These are phyloP conservation scores for Drosophila setifemur DNA, from an alignment of 1,140 invertebrate species.

Conservation along the genomic window DNA sequence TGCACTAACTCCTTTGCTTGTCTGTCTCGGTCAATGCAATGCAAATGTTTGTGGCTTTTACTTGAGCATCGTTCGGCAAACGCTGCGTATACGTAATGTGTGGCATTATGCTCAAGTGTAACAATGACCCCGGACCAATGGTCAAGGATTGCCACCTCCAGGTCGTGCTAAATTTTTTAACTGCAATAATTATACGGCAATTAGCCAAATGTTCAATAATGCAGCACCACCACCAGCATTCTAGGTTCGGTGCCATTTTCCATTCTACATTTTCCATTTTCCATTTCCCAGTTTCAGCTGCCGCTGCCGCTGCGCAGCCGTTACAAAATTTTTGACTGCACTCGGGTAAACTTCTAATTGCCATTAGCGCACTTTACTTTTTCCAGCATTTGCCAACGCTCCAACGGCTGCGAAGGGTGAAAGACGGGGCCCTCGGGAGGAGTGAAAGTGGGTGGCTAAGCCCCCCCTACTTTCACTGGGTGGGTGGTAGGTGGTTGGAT, in stretches of 20 bases:
- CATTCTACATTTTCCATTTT: slow-evolving; percentile 18
- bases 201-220: slow-evolving; percentile 80
- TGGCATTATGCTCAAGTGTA: slow-evolving; percentile 25
- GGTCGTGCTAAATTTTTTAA: slow-evolving; percentile 70
- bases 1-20: slow-evolving; percentile 1
- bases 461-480: too few relatives aligned
- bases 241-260: slow-evolving; percentile 18
- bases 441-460: not conserved
- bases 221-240: slow-evolving; percentile 46
- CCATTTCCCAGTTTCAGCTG: slow-evolving; percentile 37
- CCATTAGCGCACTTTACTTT: slow-evolving; percentile 79
- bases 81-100: slow-evolving; percentile 52
- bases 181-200: slow-evolving; percentile 80
- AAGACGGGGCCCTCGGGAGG: not conserved
- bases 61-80: slow-evolving; percentile 20
- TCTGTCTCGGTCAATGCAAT: slow-evolving; percentile 31
- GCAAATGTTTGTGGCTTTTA: slow-evolving; percentile 58
- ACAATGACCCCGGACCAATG: slow-evolving; percentile 20
- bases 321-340: slow-evolving; percentile 77
- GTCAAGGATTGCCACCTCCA: slow-evolving; percentile 48
- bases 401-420: slow-evolving; percentile 20
- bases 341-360: slow-evolving; percentile 77
- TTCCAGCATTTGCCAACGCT: slow-evolving; percentile 53
- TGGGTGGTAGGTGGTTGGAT: not conserved
- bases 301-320: too few relatives aligned